Evolutionary conservation across 2,888 invertebrate species (phyloP), one percentile per base, ranked within the genome.

Genomic region (Onchidella celtica): DNA sequence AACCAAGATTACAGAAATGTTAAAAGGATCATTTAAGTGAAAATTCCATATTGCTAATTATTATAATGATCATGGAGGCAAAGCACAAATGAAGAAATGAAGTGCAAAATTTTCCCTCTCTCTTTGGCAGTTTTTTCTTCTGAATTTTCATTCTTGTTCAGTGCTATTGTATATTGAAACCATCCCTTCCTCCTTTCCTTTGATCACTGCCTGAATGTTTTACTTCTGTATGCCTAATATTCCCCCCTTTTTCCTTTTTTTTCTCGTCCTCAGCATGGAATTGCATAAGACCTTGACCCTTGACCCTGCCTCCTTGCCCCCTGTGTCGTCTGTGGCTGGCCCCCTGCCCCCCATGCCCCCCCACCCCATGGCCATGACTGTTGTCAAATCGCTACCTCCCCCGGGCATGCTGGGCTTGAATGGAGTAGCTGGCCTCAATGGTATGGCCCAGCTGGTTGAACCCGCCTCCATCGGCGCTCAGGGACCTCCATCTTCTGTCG

Each of bases 241-340:
- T 73, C 72, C 75, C 74, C 79, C 75, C 72, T 76, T 69, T 76
- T 79, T 59, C 65, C 76, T 61, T 81, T 77, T 74, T 73, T 77
- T 77, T 74, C 72, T 68, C 75, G n/a, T 81, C 81, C 83, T 77
- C 91, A 92, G 92, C 91, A 91, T 92, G 91, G 91, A 92, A 90
- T 89, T 92, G 90, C 92, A 92, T 92, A 92, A 91, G 90, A 91
- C 89, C 87, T 87, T 91, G 91, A 91, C 91, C 90, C 91, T 91
- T 88, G 92, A 92, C 88, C 90, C 91, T 81, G 86, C 90, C 78
- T 89, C 90, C 85, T 87, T 88, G 87, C 87, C 89, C 88, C 87
- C 89, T 86, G 87, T 88, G 85, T 88, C 90, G 85, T 88, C 89
- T 69, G 40, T 73, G 59, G 73, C 70, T 66, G 77, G 73, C 32